Conservation (phyloP, 2,113 vertebrate genomes). For the Ifrita kowaldi region DNA sequence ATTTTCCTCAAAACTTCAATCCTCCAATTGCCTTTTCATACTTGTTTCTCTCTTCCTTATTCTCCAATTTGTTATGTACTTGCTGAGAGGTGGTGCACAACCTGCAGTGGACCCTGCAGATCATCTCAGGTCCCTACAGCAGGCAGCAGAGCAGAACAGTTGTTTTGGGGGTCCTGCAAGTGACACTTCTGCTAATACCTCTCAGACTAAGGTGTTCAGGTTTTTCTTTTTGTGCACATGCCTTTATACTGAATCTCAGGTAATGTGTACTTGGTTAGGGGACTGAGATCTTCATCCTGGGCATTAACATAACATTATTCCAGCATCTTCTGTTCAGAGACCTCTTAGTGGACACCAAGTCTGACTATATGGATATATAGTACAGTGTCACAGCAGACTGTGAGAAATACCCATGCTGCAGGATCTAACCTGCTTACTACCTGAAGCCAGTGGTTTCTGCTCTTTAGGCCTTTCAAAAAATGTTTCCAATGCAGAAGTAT, state of each 20-base stretch:
- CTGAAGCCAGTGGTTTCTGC: neutral
- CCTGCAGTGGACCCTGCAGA: neutral
- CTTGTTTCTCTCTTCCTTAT: neutral
- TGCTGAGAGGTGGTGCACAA: neutral
- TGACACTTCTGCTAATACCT: neutral
- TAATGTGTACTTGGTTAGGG: neutral
- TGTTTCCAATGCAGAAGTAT: neutral
- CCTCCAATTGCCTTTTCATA: neutral
- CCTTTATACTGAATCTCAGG: neutral
- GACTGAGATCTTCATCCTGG: neutral
- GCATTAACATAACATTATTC: neutral
- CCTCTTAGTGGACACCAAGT: neutral
- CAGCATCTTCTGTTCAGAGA: neutral
- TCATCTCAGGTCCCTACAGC: neutral
- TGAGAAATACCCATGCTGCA: neutral
- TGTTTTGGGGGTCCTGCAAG: neutral
- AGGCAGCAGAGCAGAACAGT: neutral
- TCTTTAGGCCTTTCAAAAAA: neutral
- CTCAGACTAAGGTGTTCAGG: neutral
- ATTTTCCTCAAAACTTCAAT: neutral
- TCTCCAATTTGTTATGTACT: neutral
- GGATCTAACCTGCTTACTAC: neutral
- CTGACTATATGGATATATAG: neutral
- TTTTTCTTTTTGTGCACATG: neutral
- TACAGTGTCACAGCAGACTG: neutral